A percentile compares a stretch with the other conserved stretches of the same genome.
Conservation (phyloP, 1,140 invertebrate species). For the Platyscapa corneri region DNA sequence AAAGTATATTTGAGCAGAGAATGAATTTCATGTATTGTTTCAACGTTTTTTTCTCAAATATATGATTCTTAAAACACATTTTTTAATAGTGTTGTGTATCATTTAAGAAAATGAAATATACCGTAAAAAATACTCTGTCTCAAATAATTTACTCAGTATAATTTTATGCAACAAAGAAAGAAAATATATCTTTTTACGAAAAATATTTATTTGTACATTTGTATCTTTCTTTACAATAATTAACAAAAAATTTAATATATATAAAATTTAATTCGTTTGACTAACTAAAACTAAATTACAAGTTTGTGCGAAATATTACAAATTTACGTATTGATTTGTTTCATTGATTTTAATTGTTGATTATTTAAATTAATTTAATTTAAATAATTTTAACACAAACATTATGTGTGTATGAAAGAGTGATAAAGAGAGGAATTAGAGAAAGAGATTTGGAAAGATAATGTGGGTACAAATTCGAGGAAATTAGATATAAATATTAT, state of each 20-base stretch:
- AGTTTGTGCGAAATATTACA: neutral
- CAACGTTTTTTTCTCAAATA: neutral
- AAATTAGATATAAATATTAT: neutral
- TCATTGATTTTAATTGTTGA: neutral
- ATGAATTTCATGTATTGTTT: neutral
- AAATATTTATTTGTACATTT: conserved; percentile 18
- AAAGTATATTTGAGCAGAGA: neutral
- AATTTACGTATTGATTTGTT: neutral
- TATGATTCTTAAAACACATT: no score
- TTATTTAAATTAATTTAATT: no score
- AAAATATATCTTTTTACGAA: neutral
- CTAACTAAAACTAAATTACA: conserved; percentile 17
- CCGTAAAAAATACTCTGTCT: neutral
- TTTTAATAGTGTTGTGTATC: neutral
- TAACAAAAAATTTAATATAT: conserved; percentile 4
- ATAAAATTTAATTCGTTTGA: conserved; percentile 4
- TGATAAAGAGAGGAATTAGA: no score
- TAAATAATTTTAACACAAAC: no score
- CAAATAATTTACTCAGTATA: neutral
- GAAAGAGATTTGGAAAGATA: no score
- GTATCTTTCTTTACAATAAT: conserved; percentile 9
- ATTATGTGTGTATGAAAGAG: no score
- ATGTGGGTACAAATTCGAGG: neutral
- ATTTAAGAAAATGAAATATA: neutral
- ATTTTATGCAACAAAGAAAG: neutral